These are phyloP conservation scores for Drosophila diplacantha DNA, from an alignment of 2,888 invertebrate genomes.

Conservation along the genomic window DNA sequence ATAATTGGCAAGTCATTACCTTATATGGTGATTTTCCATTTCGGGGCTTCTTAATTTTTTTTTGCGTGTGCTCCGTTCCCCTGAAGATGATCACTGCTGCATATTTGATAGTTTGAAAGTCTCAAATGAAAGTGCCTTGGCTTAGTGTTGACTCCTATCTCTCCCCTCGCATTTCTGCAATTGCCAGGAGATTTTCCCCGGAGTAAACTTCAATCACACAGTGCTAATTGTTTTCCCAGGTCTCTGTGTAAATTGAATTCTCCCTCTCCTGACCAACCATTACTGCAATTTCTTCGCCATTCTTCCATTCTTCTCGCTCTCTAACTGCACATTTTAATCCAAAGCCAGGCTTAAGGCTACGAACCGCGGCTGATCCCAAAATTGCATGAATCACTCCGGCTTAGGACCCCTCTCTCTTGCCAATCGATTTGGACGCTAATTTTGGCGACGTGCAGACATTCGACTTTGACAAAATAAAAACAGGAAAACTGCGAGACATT, in stretches of 20 bases:
- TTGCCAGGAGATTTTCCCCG: slow-evolving; percentile 9
- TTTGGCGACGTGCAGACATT: slow-evolving; percentile 59
- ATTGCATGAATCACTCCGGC: slow-evolving; percentile 63
- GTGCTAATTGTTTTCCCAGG: slow-evolving; percentile 35
- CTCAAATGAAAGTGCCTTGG: slow-evolving; percentile 25
- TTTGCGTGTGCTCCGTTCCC: slow-evolving; percentile 5
- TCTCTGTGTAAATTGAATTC: slow-evolving; percentile 12
- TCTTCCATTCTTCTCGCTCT: slow-evolving; percentile 14
- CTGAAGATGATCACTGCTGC: slow-evolving; percentile 22
- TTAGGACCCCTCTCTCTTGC: slow-evolving; percentile 9
- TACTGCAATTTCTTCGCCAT: slow-evolving; percentile 28
- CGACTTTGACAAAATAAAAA: slow-evolving; percentile 51
- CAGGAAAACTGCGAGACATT: slow-evolving; percentile 30
- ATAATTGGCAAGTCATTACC: background rate
- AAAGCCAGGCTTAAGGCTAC: slow-evolving; percentile 1
- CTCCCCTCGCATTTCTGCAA: background rate
- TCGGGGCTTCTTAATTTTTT: background rate
- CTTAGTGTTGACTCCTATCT: slow-evolving; percentile 1
- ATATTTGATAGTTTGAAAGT: slow-evolving; percentile 29
- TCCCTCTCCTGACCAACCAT: background rate
- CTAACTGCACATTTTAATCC: slow-evolving; percentile 32
- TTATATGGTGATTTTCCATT: background rate
- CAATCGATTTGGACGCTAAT: slow-evolving; percentile 66
- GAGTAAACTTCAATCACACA: slow-evolving; percentile 21
- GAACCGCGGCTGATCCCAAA: slow-evolving; percentile 32